These are phyloP conservation scores for Mormyrops attenuatus DNA, from an alignment of 2,797 vertebrate species.

Conservation along the genomic window DNA sequence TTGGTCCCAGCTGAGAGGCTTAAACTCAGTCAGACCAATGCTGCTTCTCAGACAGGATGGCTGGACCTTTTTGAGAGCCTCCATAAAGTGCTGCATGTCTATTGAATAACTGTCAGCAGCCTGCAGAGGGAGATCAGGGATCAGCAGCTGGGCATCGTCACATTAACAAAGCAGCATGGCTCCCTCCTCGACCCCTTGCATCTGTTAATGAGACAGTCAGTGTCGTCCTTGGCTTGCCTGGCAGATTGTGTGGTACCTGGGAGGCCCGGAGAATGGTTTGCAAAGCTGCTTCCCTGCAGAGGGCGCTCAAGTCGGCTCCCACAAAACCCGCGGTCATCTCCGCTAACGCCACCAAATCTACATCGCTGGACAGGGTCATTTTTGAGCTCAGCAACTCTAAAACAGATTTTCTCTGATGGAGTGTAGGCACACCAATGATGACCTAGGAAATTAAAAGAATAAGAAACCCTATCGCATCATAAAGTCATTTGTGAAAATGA, in stretches of 20 bases:
- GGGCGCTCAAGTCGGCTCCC: constrained; percentile 84
- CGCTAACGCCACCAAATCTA: constrained; percentile 69
- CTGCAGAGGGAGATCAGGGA: neutral
- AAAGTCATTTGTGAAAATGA: neutral
- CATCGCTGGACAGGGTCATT: constrained; percentile 65
- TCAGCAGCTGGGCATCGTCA: neutral
- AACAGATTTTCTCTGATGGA: constrained; percentile 75
- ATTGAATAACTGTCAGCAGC: constrained; percentile 37
- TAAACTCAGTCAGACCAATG: constrained; percentile 72
- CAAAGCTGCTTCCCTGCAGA: constrained; percentile 86
- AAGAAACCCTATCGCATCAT: neutral
- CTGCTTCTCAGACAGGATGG: constrained; percentile 79
- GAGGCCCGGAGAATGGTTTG: constrained; percentile 62
- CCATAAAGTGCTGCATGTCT: constrained; percentile 67
- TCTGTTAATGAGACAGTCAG: neutral
- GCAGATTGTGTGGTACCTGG: constrained; percentile 56
- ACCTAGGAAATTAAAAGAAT: constrained; percentile 55
- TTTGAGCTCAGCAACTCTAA: constrained; percentile 66
- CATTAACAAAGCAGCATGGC: neutral
- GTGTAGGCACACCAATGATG: constrained; percentile 78
- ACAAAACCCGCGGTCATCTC: constrained; percentile 82
- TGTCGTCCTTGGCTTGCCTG: neutral
- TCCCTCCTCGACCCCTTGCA: neutral
- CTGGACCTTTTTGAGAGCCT: constrained; percentile 74
- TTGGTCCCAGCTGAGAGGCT: constrained; percentile 77